phyloP scores from a whole-genome alignment of 2,888 invertebrate genomes.

The Spodoptera picta region DNA sequence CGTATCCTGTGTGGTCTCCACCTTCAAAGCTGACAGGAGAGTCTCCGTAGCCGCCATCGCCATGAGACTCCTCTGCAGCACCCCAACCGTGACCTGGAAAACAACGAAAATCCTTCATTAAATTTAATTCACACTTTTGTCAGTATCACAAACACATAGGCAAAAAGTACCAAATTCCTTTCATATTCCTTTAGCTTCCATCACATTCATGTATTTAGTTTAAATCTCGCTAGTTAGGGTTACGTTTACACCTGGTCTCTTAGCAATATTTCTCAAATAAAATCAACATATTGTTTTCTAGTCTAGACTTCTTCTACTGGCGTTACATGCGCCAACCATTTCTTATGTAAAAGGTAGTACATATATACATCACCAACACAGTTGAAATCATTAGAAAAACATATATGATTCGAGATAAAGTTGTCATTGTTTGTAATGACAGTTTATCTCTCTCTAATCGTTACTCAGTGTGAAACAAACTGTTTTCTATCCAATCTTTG shows the following conservation, averaged over 20 bases:
- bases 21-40: constrained; percentile 82
- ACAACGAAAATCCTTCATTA: neutral
- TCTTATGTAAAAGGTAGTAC: constrained; percentile 19
- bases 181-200: no score
- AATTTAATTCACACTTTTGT: no score
- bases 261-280: no score
- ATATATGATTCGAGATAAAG: constrained; percentile 27
- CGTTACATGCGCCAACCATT: constrained; percentile 3
- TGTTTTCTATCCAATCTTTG: constrained; percentile 21
- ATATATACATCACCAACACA: constrained; percentile 8
- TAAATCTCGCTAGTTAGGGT: no score
- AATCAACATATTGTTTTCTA: no score
- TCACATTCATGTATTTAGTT: no score
- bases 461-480: constrained; percentile 10
- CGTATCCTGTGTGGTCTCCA: constrained; percentile 75
- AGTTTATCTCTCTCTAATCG: constrained; percentile 13
- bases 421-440: constrained; percentile 28
- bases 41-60: constrained; percentile 70
- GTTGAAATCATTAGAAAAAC: constrained; percentile 27
- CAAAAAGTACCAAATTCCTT: no score
- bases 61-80: constrained; percentile 80
- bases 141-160: no score
- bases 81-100: constrained; percentile 81
- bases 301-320: no score
- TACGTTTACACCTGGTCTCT: no score